These are phyloP conservation scores for Bursaphelenchus okinawaensis DNA, from an alignment of 2,888 invertebrate genomes.

Conservation along the genomic window DNA sequence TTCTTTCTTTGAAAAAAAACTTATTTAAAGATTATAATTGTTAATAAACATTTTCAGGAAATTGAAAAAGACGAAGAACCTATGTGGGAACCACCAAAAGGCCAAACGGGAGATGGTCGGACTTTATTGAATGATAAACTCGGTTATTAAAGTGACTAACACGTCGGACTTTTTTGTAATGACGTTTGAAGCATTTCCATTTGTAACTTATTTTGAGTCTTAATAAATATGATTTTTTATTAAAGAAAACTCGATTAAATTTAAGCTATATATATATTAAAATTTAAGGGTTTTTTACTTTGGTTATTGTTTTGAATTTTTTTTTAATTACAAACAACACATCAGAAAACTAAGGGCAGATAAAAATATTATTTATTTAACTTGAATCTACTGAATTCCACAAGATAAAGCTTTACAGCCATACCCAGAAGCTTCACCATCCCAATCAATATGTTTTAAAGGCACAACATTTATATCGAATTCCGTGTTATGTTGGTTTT, in stretches of 20 bases:
- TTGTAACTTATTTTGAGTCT: no score
- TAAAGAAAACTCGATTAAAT: no score
- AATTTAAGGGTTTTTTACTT: no score
- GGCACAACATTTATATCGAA: background rate
- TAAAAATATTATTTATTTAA: background rate
- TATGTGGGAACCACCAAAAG: constrained; percentile 28
- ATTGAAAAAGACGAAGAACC: constrained; percentile 23
- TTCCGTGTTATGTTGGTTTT: background rate
- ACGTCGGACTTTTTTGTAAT: no score
- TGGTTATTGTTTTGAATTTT: no score
- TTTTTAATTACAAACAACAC: no score
- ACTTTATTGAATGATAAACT: constrained; percentile 46
- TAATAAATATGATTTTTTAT: no score
- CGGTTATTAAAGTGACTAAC: constrained; percentile 39
- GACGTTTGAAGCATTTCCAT: no score
- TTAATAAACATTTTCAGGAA: constrained; percentile 3
- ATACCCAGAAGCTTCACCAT: background rate
- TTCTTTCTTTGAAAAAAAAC: background rate
- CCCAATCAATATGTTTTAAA: background rate
- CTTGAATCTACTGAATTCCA: background rate
- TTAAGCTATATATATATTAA: no score
- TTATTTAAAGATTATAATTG: background rate
- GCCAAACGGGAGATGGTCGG: constrained; percentile 35
- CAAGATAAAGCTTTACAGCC: background rate
- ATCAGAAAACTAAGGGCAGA: background rate